These are phyloP conservation scores for Anorthoa munda DNA, from an alignment of 2,888 invertebrate species.

Conservation along the genomic window DNA sequence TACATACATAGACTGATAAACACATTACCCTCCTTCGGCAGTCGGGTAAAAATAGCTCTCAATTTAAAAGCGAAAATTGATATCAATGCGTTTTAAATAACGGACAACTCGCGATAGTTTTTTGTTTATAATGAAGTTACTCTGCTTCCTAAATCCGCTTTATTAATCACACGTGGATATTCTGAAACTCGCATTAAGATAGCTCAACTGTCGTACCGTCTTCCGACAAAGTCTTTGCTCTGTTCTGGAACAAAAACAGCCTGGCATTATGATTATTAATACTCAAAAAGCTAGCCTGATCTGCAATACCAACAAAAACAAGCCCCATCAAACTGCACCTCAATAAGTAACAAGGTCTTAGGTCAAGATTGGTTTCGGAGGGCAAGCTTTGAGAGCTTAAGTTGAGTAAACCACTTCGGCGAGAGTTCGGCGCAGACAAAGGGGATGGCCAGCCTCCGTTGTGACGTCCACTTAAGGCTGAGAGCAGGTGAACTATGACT, in stretches of 20 bases:
- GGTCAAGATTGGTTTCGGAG: slow-evolving; percentile 78
- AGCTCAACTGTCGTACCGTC: neutral
- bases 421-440: slow-evolving; percentile 71
- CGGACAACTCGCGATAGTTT: neutral
- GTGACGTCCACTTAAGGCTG: slow-evolving; percentile 67
- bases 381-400: slow-evolving; percentile 69
- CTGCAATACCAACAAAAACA: slow-evolving; percentile 22
- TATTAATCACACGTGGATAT: neutral
- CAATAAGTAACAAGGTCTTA: slow-evolving; percentile 54
- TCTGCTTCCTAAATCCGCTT: too few species aligned
- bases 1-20: too few species aligned
- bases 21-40: too few species aligned
- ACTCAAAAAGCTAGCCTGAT: neutral
- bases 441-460: slow-evolving; percentile 62
- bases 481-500: slow-evolving; percentile 72
- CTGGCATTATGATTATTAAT: neutral
- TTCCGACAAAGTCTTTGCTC: accelerated
- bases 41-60: neutral
- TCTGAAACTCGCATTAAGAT: neutral
- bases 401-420: slow-evolving; percentile 72
- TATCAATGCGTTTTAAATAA: slow-evolving; percentile 3
- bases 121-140: neutral
- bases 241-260: neutral
- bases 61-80: neutral
- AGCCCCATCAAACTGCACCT: slow-evolving; percentile 29